Evolutionary conservation across 1,140 invertebrate species (phyloP).

Genomic region (Linepithema humile): DNA sequence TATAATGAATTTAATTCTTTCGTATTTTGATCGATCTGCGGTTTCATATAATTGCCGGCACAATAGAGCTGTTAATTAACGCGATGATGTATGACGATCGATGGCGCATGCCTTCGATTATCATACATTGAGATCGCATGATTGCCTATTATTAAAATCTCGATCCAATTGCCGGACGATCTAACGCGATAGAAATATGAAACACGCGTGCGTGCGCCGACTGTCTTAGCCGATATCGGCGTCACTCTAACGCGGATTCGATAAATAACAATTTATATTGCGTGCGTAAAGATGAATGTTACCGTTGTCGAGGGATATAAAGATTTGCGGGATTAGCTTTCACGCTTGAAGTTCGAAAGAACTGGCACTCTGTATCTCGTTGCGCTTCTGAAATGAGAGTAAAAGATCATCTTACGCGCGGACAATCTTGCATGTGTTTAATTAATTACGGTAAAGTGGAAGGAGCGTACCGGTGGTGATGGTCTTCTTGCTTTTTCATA

Average conservation of each 20-base stretch:
- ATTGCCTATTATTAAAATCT: background rate
- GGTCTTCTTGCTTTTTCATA: conserved; percentile 43
- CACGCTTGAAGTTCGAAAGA: conserved; percentile 13
- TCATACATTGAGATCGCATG: background rate
- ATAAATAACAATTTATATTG: conserved; percentile 49
- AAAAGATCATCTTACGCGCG: background rate
- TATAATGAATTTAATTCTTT: too few relatives aligned
- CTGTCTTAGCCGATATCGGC: background rate
- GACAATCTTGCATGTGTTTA: conserved; percentile 32
- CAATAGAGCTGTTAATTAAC: too few relatives aligned
- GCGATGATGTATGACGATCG: background rate
- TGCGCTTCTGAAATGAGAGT: background rate
- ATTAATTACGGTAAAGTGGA: conserved; percentile 62
- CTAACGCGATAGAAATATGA: background rate
- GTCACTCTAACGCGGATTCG: background rate
- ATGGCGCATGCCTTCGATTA: background rate
- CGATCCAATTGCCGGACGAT: background rate
- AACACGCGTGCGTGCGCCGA: too few relatives aligned
- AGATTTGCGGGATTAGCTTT: background rate
- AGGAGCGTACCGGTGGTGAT: background rate
- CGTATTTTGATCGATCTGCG: too few relatives aligned
- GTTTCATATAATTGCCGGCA: conserved; percentile 54
- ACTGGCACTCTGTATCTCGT: background rate
- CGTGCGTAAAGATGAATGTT: conserved; percentile 4
- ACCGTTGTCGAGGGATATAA: conserved; percentile 36